Evolutionary conservation across 2,888 invertebrate species (phyloP).

Genomic region (Pherbina coryleti): DNA sequence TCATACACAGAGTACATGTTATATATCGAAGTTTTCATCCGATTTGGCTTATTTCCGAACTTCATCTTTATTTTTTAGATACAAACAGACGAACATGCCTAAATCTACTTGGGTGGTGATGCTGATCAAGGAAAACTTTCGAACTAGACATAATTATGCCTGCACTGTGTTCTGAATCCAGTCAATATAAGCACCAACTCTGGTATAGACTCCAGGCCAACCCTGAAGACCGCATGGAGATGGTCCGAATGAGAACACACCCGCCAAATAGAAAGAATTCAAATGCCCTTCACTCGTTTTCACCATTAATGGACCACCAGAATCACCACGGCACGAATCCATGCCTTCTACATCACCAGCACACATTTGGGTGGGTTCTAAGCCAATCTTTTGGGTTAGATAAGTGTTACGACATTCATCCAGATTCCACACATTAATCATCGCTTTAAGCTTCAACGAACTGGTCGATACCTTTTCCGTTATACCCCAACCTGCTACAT

Average conservation of each 20-base stretch:
- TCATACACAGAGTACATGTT: too few species aligned
- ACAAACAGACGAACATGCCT: too few species aligned
- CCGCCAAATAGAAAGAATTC: constrained; percentile 68
- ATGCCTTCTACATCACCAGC: constrained; percentile 73
- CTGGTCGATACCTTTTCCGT: constrained; percentile 72
- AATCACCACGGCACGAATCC: constrained; percentile 74
- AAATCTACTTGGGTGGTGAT: too few species aligned
- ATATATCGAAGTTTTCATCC: too few species aligned
- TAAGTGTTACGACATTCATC: constrained; percentile 72
- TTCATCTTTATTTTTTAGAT: too few species aligned
- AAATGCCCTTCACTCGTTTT: constrained; percentile 40
- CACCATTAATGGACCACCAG: constrained; percentile 71
- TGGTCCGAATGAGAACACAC: constrained; percentile 77
- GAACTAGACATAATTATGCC: neutral
- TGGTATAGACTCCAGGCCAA: constrained; percentile 77
- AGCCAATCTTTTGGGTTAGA: constrained; percentile 67
- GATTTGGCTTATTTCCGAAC: too few species aligned
- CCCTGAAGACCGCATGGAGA: constrained; percentile 73
- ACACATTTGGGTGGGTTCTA: constrained; percentile 72
- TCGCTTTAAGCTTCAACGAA: constrained; percentile 72
- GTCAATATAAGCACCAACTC: constrained; percentile 72
- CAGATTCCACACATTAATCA: constrained; percentile 70
- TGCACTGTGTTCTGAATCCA: constrained; percentile 71
- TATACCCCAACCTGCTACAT: constrained; percentile 77
- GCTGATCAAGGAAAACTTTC: too few species aligned